Base-by-base conservation (phyloP, 2,797 vertebrate species). In the Platalea minor region DNA sequence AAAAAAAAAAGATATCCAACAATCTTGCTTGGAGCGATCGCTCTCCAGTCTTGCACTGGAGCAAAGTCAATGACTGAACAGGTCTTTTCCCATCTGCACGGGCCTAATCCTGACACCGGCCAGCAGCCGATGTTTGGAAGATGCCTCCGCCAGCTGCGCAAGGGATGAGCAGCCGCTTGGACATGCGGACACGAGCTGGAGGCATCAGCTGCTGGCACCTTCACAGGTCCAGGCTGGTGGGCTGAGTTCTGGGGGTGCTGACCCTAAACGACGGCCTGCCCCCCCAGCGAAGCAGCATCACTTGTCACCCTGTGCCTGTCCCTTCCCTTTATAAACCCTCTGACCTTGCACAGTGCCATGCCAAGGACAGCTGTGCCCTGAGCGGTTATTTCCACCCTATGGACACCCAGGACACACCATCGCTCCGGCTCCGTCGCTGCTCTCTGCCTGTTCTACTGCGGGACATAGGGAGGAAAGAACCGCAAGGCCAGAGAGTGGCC, bases 321-420 rank as follows among this genome's bases (percentile, higher is more conserved):
- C 78, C 39, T 61, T 51, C 60, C 53, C 46, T 53, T 33, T 1
- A 6, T 4, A 67, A 9, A 2, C 12, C 15, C 60, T 33, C 9
- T 33, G 26, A 28, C 18, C 54, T 33, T 14, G 19, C 64, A 61
- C 0, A 0, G 70, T 82, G 93, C 70, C 54, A 0, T 4, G n/a
- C 37, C 70, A 35, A 73, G 93, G 78, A 28, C 45, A 31, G 67
- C 24, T 1, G 2, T 70, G 43, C 28, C 46, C 9, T 3, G 3
- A 75, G 78, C 41, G 1, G 11, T 26, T 17, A 3, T 7, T 73
- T 45, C 53, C 53, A 78, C n/a, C 48, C 65, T 4, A 0, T 0
- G n/a, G 6, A 13, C 1, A 0, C 51, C 59, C 53, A 35, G 61
- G 33, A 56, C 0, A 0, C 31, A 54, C 48, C 37, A 3, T 3